phyloP scores from a whole-genome alignment of 2,888 invertebrate genomes.

The Hirtodrosophila duncani region DNA sequence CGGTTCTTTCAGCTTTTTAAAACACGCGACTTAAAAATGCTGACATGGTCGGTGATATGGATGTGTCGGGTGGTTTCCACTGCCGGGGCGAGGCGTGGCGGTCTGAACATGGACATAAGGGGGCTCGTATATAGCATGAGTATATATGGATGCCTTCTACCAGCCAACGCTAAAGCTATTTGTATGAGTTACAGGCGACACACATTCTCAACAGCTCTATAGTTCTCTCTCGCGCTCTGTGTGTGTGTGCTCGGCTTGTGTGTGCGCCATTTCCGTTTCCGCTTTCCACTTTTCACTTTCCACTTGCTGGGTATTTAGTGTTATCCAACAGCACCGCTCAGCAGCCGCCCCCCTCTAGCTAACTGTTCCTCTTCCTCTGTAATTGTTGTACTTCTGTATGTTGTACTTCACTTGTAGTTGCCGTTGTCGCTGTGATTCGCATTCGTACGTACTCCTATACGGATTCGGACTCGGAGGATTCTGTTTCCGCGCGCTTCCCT shows the following conservation, averaged over 20 bases:
- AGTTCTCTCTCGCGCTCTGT: slow-evolving; percentile 16
- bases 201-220: slow-evolving; percentile 47
- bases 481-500: no score
- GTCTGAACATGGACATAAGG: not conserved
- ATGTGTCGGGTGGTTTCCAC: not conserved
- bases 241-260: slow-evolving; percentile 26
- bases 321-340: slow-evolving; percentile 6
- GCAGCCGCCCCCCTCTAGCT: not conserved
- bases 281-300: slow-evolving; percentile 50
- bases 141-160: no score
- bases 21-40: slow-evolving; percentile 58
- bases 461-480: no score
- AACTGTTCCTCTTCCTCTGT: no score
- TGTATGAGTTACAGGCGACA: slow-evolving; percentile 65
- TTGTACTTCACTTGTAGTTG: no score
- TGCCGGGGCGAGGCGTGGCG: not conserved
- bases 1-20: slow-evolving; percentile 59
- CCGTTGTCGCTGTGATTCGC: no score
- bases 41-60: slow-evolving; percentile 62
- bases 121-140: not conserved
- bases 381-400: no score
- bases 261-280: slow-evolving; percentile 71
- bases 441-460: no score
- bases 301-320: slow-evolving; percentile 71
- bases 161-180: no score